Evolutionary conservation across 2,113 vertebrate species (phyloP).

Genomic region (Tonatia bakeri): DNA sequence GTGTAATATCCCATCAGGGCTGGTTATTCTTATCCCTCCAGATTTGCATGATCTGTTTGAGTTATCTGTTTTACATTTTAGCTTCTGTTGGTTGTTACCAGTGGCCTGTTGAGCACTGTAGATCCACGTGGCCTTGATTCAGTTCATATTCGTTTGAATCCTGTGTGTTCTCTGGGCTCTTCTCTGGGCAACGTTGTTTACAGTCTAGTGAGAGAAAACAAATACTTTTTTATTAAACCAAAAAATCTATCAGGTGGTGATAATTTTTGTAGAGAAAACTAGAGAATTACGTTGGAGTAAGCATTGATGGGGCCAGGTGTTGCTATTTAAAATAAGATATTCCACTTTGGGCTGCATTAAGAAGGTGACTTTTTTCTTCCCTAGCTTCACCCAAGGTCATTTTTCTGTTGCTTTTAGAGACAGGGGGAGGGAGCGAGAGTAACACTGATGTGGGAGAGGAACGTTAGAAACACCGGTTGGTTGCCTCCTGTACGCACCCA

Average conservation of each 20-base stretch:
- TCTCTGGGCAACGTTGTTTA: neutral
- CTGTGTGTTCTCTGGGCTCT: neutral
- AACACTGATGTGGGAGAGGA: no score
- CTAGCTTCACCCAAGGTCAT: no score
- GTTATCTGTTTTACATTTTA: neutral
- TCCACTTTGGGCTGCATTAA: neutral
- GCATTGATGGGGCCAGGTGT: no score
- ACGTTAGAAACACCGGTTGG: no score
- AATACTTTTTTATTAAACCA: neutral
- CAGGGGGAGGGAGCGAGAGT: no score
- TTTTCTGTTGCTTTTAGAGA: no score
- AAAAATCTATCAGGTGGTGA: neutral
- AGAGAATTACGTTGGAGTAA: neutral
- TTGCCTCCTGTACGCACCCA: no score
- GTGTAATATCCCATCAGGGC: neutral
- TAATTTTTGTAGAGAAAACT: neutral
- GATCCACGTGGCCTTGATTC: neutral
- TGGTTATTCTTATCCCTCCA: neutral
- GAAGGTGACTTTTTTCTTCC: no score
- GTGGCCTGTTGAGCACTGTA: neutral
- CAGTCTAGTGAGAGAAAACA: neutral
- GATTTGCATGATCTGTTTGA: neutral
- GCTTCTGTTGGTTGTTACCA: neutral
- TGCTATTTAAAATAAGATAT: neutral
- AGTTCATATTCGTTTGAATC: neutral